Conservation (phyloP, 2,797 vertebrate genomes). For the Enteromius radiatus region DNA sequence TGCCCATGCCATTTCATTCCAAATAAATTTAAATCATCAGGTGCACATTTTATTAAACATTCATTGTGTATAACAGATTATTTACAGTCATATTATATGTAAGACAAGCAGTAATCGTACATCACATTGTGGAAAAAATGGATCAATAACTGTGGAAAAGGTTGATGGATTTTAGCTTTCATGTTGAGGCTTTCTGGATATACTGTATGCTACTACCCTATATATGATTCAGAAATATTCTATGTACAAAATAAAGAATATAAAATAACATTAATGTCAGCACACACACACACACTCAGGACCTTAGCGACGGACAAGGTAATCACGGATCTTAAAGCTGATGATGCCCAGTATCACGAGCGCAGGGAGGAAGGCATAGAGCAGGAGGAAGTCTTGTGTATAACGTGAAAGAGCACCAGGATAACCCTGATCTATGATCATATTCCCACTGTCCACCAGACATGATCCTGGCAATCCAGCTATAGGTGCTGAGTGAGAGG, state of each 20-base stretch:
- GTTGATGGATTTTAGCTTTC: neutral
- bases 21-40: neutral
- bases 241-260: conserved; percentile 36
- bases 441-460: conserved; percentile 68
- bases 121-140: neutral
- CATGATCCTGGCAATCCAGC: conserved; percentile 68
- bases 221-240: conserved; percentile 1
- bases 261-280: neutral
- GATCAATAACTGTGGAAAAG: neutral
- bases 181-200: neutral
- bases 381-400: conserved; percentile 84
- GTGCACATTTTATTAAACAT: conserved; percentile 28
- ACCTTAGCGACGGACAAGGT: conserved; percentile 76
- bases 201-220: neutral
- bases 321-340: conserved; percentile 90
- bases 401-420: conserved; percentile 84
- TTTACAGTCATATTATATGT: conserved; percentile 33
- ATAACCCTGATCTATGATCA: conserved; percentile 81
- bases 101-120: conserved; percentile 2
- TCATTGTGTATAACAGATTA: conserved; percentile 25
- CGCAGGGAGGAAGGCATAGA: conserved; percentile 89
- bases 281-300: conserved; percentile 5
- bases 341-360: conserved; percentile 84
- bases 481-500: conserved; percentile 59
- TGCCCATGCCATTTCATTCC: neutral